Percentiles rank a stretch among this genome's conserved stretches.
Conservation (phyloP, 2,888 invertebrate genomes). For the Drosophila putrida region DNA sequence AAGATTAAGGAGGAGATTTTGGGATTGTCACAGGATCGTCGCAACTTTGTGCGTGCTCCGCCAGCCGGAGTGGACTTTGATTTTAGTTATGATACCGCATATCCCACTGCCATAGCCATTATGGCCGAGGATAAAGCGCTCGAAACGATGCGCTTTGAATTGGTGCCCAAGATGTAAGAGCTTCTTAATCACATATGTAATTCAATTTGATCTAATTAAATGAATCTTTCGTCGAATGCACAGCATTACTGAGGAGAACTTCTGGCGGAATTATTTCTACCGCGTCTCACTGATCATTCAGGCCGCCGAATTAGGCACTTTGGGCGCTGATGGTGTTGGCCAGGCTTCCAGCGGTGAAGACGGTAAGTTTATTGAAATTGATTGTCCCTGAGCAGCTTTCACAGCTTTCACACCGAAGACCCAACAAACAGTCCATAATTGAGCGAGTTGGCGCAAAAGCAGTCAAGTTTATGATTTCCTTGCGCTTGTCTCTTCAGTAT, state of each 20-base stretch:
- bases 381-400: constrained; percentile 13
- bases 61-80: constrained; percentile 97
- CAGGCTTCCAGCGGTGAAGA: constrained; percentile 85
- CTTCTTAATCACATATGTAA: not conserved
- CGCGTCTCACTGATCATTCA: constrained; percentile 99
- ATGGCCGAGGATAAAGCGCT: constrained; percentile 98
- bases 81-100: constrained; percentile 97
- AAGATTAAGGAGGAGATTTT: constrained; percentile 97
- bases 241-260: constrained; percentile 98
- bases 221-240: not conserved
- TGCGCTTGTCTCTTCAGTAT: constrained; percentile 54
- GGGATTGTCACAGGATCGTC: constrained; percentile 97
- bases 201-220: not conserved
- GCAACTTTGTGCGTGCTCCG: constrained; percentile 98
- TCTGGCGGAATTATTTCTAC: constrained; percentile 99
- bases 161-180: constrained; percentile 99
- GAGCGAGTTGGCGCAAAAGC: constrained; percentile 25
- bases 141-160: constrained; percentile 99
- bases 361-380: constrained; percentile 79
- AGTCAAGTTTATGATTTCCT: constrained; percentile 48
- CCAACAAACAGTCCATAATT: constrained; percentile 39
- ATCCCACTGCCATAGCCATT: constrained; percentile 97
- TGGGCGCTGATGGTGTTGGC: constrained; percentile 85
- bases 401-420: constrained; percentile 37
- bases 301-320: constrained; percentile 91